Percentiles rank a stretch among this genome's conserved stretches.
Evolutionary conservation across 2,113 vertebrate species (phyloP).

Genomic region (Desmodus rotundus): DNA sequence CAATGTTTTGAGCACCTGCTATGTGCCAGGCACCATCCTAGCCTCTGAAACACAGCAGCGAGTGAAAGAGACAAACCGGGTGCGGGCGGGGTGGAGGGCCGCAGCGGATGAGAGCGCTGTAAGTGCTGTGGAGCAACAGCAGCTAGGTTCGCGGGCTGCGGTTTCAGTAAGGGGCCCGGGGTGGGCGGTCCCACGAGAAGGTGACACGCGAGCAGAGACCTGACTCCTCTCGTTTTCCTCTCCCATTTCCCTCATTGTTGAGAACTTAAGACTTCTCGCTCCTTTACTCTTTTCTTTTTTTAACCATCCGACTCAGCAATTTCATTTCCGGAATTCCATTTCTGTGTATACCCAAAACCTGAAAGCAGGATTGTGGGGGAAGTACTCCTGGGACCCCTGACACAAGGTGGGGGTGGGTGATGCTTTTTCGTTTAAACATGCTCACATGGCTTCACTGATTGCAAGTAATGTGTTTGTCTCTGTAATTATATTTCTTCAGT

Average conservation of each 20-base stretch:
- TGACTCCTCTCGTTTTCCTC: neutral
- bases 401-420: too few relatives aligned
- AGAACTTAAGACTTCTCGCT: fast-evolving
- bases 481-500: too few relatives aligned
- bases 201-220: neutral
- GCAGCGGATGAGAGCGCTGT: fast-evolving
- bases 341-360: too few relatives aligned
- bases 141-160: neutral
- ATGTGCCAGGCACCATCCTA: too few relatives aligned
- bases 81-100: fast-evolving
- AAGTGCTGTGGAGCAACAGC: neutral
- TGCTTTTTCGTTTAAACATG: too few relatives aligned
- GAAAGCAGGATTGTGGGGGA: too few relatives aligned
- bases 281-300: neutral
- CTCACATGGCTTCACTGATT: too few relatives aligned
- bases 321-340: too few relatives aligned
- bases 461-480: too few relatives aligned
- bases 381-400: too few relatives aligned
- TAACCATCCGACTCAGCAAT: too few relatives aligned
- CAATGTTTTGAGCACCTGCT: too few relatives aligned
- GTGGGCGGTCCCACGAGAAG: neutral
- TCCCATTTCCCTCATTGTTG: neutral
- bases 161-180: neutral
- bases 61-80: neutral
- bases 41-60: neutral